Conservation (phyloP, 2,113 vertebrate genomes). For the Chamaetylas fuelleborni region DNA sequence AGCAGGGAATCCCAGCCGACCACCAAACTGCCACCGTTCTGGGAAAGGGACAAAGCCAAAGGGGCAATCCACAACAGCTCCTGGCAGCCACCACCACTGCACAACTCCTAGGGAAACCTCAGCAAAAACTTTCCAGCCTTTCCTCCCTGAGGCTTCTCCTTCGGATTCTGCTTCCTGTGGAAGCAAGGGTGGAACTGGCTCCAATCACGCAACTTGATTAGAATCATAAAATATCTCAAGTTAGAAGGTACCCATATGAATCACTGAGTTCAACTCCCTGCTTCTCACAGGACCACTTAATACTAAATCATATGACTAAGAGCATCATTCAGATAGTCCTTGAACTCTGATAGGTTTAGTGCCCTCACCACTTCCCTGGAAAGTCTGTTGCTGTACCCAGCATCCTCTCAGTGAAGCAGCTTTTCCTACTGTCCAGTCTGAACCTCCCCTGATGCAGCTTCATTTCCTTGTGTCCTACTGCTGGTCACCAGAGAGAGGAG, state of each 20-base stretch:
- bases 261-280: background rate
- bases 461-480: background rate
- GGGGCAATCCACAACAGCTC: background rate
- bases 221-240: background rate
- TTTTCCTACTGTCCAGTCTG: background rate
- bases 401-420: background rate
- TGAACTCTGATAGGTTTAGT: background rate
- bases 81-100: background rate
- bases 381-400: background rate
- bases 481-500: background rate
- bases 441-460: background rate
- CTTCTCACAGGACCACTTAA: background rate
- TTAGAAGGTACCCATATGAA: background rate
- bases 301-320: background rate
- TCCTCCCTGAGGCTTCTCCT: background rate
- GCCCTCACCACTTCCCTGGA: background rate
- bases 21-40: background rate
- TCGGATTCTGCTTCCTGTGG: background rate
- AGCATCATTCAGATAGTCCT: background rate
- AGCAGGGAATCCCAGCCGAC: background rate
- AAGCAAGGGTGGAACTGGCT: background rate
- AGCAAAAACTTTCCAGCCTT: background rate
- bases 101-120: background rate
- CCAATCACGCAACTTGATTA: background rate
- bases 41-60: background rate